Base-by-base conservation (phyloP, 1,140 invertebrate species). In the Monomorium pharaonis region DNA sequence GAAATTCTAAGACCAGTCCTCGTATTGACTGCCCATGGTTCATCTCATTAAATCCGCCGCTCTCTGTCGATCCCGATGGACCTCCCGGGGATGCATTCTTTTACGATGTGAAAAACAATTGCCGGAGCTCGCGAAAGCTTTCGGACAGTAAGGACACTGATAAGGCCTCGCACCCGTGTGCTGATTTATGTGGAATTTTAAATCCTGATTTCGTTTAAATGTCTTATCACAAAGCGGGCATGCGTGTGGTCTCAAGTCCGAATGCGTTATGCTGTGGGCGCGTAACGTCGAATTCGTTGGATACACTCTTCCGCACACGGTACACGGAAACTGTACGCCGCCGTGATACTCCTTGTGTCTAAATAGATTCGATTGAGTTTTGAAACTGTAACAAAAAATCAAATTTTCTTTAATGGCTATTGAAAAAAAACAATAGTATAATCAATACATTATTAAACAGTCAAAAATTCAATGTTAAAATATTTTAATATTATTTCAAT, bases 151-250 rank as follows among this genome's bases (percentile, higher is more conserved):
- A 27, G 97, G 96, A 95, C 98, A 98, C 92, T 97, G 96, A 94
- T 98, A 98, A 9, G 97, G 97, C 85, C 97, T 96, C 24, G 96
- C 97, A 58, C 97, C 98, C 24, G 97, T 98, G 92, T 98, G 97
- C 90, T 97, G 97, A 92, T 97, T 97, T 88, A 97, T 97, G 92
- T 97, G 97, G 93, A 97, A 97, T 96, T 97, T 97, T 81, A 97
- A 94, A 94, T 97, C 97, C 93, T 97, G 97, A 94, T 97, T 97
- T 75, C 97, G 95, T 92, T 97, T 97, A 88, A 97, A 97, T 16
- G 96, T 97, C 93, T 97, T 97, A 91, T 97, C 96, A 93, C 97
- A 97, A 51, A 97, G 93, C 63, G 96, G 95, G 94, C 97, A 97
- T 60, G 97, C 96, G 88, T 97, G 97, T 1, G 97, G 97, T 85